Evolutionary conservation across 2,113 vertebrate species (phyloP).

Genomic region (Rhynchomys soricoides): DNA sequence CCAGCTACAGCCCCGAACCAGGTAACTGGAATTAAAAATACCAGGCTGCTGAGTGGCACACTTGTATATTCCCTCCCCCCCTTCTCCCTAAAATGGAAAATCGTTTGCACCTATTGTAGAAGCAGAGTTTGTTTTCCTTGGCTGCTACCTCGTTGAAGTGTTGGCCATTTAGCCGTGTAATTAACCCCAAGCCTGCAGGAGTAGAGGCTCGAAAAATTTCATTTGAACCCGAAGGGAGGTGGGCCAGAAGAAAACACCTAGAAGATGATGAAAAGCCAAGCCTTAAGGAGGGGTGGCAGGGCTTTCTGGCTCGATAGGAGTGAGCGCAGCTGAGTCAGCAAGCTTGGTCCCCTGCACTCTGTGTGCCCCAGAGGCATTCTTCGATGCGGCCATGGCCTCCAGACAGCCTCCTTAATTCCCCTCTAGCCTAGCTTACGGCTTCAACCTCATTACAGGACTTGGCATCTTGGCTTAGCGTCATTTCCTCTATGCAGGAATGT

Average conservation of each 20-base stretch:
- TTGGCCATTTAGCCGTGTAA: background rate
- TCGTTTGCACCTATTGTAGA: constrained; percentile 20
- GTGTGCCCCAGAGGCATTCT: background rate
- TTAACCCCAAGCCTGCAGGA: background rate
- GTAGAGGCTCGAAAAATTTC: background rate
- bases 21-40: background rate
- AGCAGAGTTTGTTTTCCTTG: constrained; percentile 30
- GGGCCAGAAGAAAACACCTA: background rate
- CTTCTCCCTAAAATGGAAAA: constrained; percentile 35
- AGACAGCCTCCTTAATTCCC: too few species aligned
- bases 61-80: background rate
- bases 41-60: background rate
- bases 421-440: background rate
- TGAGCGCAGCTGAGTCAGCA: too few species aligned
- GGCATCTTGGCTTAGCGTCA: background rate
- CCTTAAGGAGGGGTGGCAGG: background rate
- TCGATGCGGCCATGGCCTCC: background rate
- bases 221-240: background rate
- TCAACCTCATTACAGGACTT: background rate
- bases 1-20: background rate
- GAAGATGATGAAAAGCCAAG: background rate
- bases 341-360: background rate
- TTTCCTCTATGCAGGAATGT: background rate
- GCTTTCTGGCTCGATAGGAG: too few species aligned
- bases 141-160: background rate